Evolutionary conservation across 2,888 invertebrate species (phyloP).

Genomic region (Melieria picta): DNA sequence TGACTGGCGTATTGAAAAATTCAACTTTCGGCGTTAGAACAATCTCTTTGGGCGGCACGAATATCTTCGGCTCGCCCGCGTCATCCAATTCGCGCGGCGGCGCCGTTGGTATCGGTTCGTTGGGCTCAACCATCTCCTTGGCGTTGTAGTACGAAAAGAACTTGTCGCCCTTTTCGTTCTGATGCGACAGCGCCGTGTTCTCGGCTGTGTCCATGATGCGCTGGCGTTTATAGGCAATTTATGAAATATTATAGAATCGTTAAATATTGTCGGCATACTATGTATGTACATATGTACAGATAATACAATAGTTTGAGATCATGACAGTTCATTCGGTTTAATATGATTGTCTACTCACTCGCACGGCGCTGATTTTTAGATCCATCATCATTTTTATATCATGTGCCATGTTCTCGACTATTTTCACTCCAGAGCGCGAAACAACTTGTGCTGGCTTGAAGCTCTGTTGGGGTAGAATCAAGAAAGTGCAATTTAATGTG

Average conservation of each 20-base stretch:
- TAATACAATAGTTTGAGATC: not conserved
- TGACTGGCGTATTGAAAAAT: conserved; percentile 82
- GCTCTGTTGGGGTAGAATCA: conserved; percentile 69
- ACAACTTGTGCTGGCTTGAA: conserved; percentile 82
- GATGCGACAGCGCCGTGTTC: conserved; percentile 76
- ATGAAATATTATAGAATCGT: conserved; percentile 8
- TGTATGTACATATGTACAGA: not conserved
- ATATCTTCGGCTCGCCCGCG: conserved; percentile 70
- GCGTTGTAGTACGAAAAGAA: conserved; percentile 77
- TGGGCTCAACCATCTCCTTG: conserved; percentile 74
- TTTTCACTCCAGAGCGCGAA: conserved; percentile 78
- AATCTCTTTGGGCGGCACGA: conserved; percentile 71
- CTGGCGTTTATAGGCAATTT: conserved; percentile 60
- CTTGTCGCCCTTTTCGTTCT: conserved; percentile 69
- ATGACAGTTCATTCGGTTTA: not conserved
- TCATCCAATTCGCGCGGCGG: conserved; percentile 68
- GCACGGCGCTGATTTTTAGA: conserved; percentile 86
- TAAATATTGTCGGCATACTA: conserved; percentile 20
- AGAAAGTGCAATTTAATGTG: not conserved
- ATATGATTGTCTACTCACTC: conserved; percentile 67
- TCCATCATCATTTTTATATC: conserved; percentile 90
- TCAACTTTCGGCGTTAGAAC: conserved; percentile 76
- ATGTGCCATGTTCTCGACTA: conserved; percentile 84
- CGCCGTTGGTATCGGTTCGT: conserved; percentile 68
- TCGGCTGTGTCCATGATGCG: conserved; percentile 91